Percentiles rank a stretch among this genome's conserved stretches.
phyloP scores from a whole-genome alignment of 2,113 vertebrate species.

The Hypomesus transpacificus region DNA sequence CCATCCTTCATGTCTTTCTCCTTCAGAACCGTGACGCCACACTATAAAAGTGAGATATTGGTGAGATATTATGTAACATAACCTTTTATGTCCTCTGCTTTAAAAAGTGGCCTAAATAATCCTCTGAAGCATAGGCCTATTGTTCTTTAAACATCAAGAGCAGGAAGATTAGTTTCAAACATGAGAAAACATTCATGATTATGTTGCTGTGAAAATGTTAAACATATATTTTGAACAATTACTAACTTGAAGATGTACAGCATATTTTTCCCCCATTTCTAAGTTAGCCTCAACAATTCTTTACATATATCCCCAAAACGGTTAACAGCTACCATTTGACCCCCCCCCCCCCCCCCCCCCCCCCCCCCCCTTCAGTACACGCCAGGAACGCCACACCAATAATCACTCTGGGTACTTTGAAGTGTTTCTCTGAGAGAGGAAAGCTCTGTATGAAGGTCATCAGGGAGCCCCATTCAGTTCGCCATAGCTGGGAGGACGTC shows the following conservation, averaged over 20 bases:
- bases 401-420: conserved; percentile 42
- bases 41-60: background rate
- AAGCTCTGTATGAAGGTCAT: conserved; percentile 52
- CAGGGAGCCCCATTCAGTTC: conserved; percentile 27
- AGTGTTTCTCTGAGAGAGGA: conserved; percentile 25
- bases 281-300: background rate
- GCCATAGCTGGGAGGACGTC: background rate
- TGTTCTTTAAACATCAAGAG: background rate
- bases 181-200: no score
- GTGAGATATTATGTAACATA: background rate
- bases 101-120: background rate
- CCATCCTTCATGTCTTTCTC: background rate
- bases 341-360: conserved; percentile 22
- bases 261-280: no score
- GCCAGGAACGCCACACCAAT: no score
- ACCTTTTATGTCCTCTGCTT: background rate
- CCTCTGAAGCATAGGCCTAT: background rate
- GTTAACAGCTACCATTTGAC: background rate
- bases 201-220: no score
- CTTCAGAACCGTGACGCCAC: background rate
- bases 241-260: no score
- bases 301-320: conserved; percentile 22
- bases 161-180: background rate
- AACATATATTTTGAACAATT: no score
- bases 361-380: conserved; percentile 6